These are phyloP conservation scores for Drosophila affinis DNA, from an alignment of 2,888 invertebrate species.

Conservation along the genomic window DNA sequence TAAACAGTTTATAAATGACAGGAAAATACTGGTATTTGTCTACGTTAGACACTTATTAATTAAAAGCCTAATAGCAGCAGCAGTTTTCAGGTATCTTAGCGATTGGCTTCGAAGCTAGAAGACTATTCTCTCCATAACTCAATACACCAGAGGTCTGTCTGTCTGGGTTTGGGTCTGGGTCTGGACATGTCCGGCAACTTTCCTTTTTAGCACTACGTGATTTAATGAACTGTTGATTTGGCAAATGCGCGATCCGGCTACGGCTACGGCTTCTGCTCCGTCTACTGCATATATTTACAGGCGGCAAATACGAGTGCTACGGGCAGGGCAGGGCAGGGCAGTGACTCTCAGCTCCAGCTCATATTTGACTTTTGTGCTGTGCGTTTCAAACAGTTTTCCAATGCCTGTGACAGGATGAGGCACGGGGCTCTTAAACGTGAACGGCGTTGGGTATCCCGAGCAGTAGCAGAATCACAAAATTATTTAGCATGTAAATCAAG, in stretches of 20 bases:
- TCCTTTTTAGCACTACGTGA: conserved; percentile 35
- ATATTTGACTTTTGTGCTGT: conserved; percentile 69
- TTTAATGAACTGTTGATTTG: conserved; percentile 73
- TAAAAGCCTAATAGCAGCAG: no score
- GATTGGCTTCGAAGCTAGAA: no score
- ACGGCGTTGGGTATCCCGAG: not conserved
- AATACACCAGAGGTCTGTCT: no score
- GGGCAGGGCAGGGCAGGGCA: not conserved
- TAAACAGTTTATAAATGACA: no score
- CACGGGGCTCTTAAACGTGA: not conserved
- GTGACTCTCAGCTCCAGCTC: conserved; percentile 30
- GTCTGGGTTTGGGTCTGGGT: not conserved
- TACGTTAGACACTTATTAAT: no score
- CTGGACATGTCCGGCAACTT: conserved; percentile 11
- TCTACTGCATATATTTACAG: conserved; percentile 50
- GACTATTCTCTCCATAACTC: not conserved
- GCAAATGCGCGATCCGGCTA: conserved; percentile 43
- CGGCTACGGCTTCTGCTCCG: conserved; percentile 14
- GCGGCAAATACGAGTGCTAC: conserved; percentile 35
- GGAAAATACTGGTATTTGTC: no score
- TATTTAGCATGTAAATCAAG: conserved; percentile 78
- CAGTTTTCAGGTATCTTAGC: no score
- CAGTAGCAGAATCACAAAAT: conserved; percentile 48
- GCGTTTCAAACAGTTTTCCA: conserved; percentile 62
- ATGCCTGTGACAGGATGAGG: conserved; percentile 13